Percentiles rank a stretch among this genome's conserved stretches.
Conservation (phyloP, 2,113 vertebrate species). For the Tyto alba region DNA sequence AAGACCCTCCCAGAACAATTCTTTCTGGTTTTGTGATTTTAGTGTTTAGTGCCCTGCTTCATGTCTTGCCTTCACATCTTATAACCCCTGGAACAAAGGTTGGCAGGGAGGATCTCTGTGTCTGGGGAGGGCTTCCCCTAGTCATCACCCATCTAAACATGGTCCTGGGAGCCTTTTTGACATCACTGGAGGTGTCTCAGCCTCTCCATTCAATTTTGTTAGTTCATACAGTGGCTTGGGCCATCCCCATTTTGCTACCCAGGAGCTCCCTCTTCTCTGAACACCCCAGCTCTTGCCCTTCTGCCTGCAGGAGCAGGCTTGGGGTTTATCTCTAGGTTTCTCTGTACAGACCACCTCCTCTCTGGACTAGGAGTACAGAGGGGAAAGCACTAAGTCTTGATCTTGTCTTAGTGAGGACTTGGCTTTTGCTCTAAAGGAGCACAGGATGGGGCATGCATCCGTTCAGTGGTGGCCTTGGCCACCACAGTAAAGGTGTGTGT, state of each 20-base stretch:
- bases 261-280: neutral
- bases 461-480: neutral
- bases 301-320: neutral
- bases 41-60: neutral
- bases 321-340: neutral
- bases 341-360: neutral
- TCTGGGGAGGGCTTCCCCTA: neutral
- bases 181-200: neutral
- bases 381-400: neutral
- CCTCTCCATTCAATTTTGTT: neutral
- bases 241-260: neutral
- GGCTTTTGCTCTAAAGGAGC: neutral
- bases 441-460: neutral
- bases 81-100: neutral
- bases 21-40: neutral
- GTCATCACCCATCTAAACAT: too few relatives aligned
- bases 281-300: neutral
- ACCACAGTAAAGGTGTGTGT: neutral
- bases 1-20: neutral
- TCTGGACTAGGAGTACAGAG: neutral
- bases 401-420: neutral
- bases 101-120: neutral
- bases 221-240: neutral
- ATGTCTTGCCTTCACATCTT: neutral
- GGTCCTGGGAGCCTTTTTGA: neutral